Evolutionary conservation across 2,113 vertebrate genomes (phyloP), one percentile per base, ranked within the genome.

Genomic region (Campylomormyrus tamandua): DNA sequence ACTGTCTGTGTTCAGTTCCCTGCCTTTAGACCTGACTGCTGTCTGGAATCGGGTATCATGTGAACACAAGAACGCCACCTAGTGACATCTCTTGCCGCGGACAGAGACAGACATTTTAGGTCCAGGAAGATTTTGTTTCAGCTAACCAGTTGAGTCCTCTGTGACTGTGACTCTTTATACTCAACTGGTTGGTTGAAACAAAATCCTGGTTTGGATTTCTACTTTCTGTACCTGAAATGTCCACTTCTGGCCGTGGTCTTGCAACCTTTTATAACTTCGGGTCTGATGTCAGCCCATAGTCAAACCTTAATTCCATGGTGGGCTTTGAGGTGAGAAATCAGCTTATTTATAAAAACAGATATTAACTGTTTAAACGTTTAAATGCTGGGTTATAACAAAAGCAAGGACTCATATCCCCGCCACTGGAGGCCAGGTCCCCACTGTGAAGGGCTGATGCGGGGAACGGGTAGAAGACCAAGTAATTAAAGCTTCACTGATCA

Each of bases 401-500:
- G n/a, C 10, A 24, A 15, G 13, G 1, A 15, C 8, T 52, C 15
- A n/a, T 48, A 15, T 10, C 49, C 85, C 49, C 8, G 4, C 6
- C 3, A 39, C 2, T 42, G n/a, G 24, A 52, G 4, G 5, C n/a
- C 49, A 1, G 85, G 31, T 2, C 31, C 35, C 53, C 19, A n/a
- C 56, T 45, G 27, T 66, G 56, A 42, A 87, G 53, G 19, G 10
- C 35, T 11, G 35, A 13, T 27, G 21, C 3, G 8, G 66, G 5
- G 3, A 17, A 53, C n/a, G 27, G n/a, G 4, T n/a, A 53, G 10
- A 89, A 27, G 70, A 83, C 5, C 19, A 53, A 58, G 70, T 62
- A 58, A 83, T 89, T 53, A 84, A 58, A 89, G 42, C 21, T 46
- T 49, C 74, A 49, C 52, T 85, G 77, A 62, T 85, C 48, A 52